A percentile compares a stretch with the other conserved stretches of the same genome.
phyloP scores from a whole-genome alignment of 2,113 vertebrate species.

The Rana temporaria region DNA sequence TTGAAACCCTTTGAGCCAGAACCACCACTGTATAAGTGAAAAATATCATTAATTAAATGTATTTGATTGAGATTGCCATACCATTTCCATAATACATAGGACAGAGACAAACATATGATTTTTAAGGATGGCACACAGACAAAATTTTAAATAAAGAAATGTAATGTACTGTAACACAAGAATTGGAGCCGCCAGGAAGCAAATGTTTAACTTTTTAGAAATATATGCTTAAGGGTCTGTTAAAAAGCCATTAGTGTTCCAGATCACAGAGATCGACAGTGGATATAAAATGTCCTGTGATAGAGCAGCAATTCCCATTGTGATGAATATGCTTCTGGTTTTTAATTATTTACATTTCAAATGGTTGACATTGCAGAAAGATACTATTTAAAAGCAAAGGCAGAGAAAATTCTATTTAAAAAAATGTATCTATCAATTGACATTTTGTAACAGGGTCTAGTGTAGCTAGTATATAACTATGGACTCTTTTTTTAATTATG shows the following conservation, averaged over 20 bases:
- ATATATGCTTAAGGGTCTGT: slow-evolving; percentile 36
- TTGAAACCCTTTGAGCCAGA: too few relatives aligned
- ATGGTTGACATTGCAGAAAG: slow-evolving; percentile 52
- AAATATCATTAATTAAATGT: too few relatives aligned
- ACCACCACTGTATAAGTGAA: too few relatives aligned
- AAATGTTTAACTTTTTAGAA: slow-evolving; percentile 26
- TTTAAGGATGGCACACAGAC: not conserved
- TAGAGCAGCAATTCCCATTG: slow-evolving; percentile 19
- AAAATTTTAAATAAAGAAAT: slow-evolving; percentile 26
- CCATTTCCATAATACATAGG: not conserved
- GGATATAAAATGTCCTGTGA: slow-evolving; percentile 29
- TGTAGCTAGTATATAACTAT: not conserved
- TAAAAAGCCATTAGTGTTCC: slow-evolving; percentile 34
- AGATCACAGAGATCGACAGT: slow-evolving; percentile 39
- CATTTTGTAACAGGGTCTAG: slow-evolving; percentile 22
- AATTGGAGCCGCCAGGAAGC: slow-evolving; percentile 16
- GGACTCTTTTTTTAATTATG: slow-evolving; percentile 12
- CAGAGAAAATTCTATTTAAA: not conserved
- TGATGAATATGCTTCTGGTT: slow-evolving; percentile 41
- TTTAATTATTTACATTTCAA: slow-evolving; percentile 56
- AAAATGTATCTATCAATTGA: slow-evolving; percentile 23
- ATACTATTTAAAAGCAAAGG: slow-evolving; percentile 32
- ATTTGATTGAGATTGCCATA: not conserved
- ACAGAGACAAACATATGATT: not conserved
- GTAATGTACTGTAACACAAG: slow-evolving; percentile 34